Conservation (phyloP, 2,888 invertebrate species). For the Rotaria sp. region DNA sequence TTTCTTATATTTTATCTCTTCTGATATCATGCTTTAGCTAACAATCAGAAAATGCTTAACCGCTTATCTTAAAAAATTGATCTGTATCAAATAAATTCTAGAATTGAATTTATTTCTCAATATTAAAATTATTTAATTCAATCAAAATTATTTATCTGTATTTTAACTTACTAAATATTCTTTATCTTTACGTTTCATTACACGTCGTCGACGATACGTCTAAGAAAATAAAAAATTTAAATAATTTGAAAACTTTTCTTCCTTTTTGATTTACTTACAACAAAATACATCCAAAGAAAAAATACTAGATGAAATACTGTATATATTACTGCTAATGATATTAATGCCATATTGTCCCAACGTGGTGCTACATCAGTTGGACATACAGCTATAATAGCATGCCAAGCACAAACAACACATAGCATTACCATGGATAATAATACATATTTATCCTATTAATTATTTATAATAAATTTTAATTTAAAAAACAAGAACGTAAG, state of each 20-base stretch:
- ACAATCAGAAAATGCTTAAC: background rate
- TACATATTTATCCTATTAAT: conserved; percentile 49
- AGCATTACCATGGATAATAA: conserved; percentile 49
- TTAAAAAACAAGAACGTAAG: conserved; percentile 40
- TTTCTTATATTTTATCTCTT: background rate
- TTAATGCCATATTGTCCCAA: conserved; percentile 40
- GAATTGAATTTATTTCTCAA: background rate
- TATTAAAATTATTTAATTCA: background rate
- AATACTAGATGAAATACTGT: conserved; percentile 49
- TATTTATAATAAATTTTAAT: background rate
- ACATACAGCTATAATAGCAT: conserved; percentile 43
- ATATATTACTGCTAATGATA: conserved; percentile 45
- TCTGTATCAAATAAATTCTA: background rate
- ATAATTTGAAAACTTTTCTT: background rate
- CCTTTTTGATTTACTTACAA: conserved; percentile 46
- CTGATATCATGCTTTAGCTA: background rate
- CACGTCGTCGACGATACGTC: conserved; percentile 45
- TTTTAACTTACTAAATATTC: conserved; percentile 44
- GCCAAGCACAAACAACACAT: conserved; percentile 51
- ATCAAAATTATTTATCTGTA: background rate
- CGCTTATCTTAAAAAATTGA: background rate
- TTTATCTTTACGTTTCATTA: conserved; percentile 46
- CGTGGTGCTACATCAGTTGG: background rate
- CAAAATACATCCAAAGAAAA: conserved; percentile 48
- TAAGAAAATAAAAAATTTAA: conserved; percentile 38